Percentiles rank a stretch among this genome's conserved stretches.
These are phyloP conservation scores for Spilarctia lutea DNA, from an alignment of 2,888 invertebrate species.

Conservation along the genomic window DNA sequence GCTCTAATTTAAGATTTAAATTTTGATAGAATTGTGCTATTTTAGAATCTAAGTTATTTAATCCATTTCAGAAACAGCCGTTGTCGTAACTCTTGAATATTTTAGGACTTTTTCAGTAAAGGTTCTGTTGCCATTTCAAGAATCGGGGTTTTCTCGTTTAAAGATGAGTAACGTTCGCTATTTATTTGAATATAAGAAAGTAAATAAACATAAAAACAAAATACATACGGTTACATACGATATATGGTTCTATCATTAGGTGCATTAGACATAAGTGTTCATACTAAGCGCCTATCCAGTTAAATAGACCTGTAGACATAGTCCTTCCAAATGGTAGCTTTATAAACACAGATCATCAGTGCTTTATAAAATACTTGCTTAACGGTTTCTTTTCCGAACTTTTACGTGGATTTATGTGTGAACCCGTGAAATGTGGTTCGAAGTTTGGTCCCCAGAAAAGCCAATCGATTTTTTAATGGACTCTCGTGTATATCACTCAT, in stretches of 20 bases:
- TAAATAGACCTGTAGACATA: too few relatives aligned
- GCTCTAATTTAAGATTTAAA: neutral
- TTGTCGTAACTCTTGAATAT: neutral
- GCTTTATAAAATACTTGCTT: too few relatives aligned
- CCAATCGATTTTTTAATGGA: neutral
- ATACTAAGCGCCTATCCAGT: neutral
- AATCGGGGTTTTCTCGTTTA: too few relatives aligned
- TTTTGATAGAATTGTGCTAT: neutral
- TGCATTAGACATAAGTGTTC: neutral
- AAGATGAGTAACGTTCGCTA: too few relatives aligned
- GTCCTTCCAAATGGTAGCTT: neutral
- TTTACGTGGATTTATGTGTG: neutral
- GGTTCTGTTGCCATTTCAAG: too few relatives aligned
- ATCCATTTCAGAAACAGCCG: neutral
- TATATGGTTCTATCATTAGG: too few relatives aligned
- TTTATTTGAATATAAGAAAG: too few relatives aligned
- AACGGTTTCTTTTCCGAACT: too few relatives aligned
- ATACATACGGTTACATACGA: too few relatives aligned
- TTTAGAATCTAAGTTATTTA: neutral
- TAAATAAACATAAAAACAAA: too few relatives aligned
- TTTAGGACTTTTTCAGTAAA: neutral
- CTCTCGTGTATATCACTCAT: neutral
- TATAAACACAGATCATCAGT: too few relatives aligned
- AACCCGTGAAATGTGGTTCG: neutral
- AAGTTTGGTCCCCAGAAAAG: neutral